These are phyloP conservation scores for Lysandra coridon DNA, from an alignment of 2,888 invertebrate species.

Conservation along the genomic window DNA sequence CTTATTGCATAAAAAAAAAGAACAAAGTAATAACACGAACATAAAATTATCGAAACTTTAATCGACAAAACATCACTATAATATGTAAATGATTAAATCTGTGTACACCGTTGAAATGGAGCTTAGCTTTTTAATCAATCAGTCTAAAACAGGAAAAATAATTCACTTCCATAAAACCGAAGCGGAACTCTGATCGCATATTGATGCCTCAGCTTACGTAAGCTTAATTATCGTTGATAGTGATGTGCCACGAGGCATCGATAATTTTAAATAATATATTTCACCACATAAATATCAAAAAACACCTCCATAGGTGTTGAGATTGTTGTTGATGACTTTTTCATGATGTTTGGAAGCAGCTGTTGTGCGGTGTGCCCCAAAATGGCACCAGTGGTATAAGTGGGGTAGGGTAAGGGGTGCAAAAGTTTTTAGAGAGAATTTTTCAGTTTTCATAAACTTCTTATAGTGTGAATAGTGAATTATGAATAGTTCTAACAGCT, in stretches of 20 bases:
- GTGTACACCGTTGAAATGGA: constrained; percentile 24
- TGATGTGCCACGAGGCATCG: background rate
- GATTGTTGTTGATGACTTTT: no score
- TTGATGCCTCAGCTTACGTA: constrained; percentile 23
- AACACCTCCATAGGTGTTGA: no score
- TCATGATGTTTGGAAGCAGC: no score
- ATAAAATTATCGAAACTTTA: background rate
- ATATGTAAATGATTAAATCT: constrained; percentile 7
- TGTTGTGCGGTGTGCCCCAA: no score
- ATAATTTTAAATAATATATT: background rate
- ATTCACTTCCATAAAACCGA: constrained; percentile 16
- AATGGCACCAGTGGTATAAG: no score
- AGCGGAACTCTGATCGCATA: constrained; percentile 6
- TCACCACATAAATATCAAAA: no score
- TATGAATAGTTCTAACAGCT: no score
- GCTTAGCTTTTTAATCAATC: constrained; percentile 29
- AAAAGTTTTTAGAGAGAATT: no score
- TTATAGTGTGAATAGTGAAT: no score
- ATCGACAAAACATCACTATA: constrained; percentile 10
- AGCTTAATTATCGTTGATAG: constrained; percentile 30
- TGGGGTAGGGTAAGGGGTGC: no score
- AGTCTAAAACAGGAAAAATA: constrained; percentile 18
- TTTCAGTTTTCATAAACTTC: no score
- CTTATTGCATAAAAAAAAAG: no score
- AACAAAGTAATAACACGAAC: background rate